These are phyloP conservation scores for Saturnia pavonia DNA, from an alignment of 2,888 invertebrate species.

Conservation along the genomic window DNA sequence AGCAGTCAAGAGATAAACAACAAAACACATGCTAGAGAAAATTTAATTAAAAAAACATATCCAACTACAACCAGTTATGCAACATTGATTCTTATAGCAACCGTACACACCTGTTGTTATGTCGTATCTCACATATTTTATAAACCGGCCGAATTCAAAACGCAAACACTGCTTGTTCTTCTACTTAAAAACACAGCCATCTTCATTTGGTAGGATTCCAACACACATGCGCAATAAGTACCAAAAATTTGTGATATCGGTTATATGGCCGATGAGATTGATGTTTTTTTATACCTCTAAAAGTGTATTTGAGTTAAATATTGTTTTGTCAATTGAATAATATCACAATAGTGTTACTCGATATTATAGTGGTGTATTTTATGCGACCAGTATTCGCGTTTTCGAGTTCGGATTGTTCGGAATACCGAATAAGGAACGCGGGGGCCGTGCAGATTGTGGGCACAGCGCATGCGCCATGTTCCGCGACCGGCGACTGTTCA, in stretches of 20 bases:
- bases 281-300: background rate
- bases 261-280: conserved; percentile 24
- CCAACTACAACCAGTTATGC: conserved; percentile 26
- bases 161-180: conserved; percentile 28
- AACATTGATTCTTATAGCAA: conserved; percentile 35
- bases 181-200: conserved; percentile 27
- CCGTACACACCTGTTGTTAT: conserved; percentile 46
- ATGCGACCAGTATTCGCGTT: background rate
- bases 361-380: background rate
- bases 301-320: background rate
- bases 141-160: conserved; percentile 36
- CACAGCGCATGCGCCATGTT: conserved; percentile 50
- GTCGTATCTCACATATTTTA: conserved; percentile 30
- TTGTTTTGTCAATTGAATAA: background rate
- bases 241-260: conserved; percentile 24
- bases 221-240: conserved; percentile 53
- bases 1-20: background rate
- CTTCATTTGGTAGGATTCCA: conserved; percentile 34
- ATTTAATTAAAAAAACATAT: conserved; percentile 26
- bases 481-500: conserved; percentile 23
- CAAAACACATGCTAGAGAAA: conserved; percentile 15
- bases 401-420: background rate
- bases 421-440: conserved; percentile 20
- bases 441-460: conserved; percentile 25
- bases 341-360: background rate